Base-by-base conservation (phyloP, 2,888 invertebrate species). In the Tiphia femorata region DNA sequence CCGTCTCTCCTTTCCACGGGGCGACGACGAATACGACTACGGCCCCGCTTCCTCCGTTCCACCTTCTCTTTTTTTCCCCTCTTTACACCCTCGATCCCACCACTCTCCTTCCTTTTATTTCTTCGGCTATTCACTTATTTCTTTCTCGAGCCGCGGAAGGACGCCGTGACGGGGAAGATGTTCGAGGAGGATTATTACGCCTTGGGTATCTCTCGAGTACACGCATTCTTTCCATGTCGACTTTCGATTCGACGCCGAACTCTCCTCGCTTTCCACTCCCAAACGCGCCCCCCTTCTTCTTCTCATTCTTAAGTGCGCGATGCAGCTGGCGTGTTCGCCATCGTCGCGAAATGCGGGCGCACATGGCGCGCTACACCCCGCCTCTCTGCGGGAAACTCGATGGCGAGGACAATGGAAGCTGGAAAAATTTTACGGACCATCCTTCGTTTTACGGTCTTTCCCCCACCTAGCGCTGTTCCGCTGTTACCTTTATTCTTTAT, bases 1-100 rank as follows among this genome's bases (percentile, higher is more conserved):
- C 74, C 67, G 61, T 67, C 53, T 47, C 30, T 58, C 57, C 52
- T 49, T 20, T 17, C 33, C 30, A 38, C 42, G 19, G 33, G 30
- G 37, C 43, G 43, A 44, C 20, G n/a, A 40, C 19, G 12, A 40
- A 7, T 16, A 48, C 16, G 43, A 44, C 47, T 49, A 58, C 16
- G 21, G 50, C 21, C 23, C 35, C 23, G 19, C 16, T 43, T 30
- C 44, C 12, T 20, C 20, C 27, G 37, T 43, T 43, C 33, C 19
- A 10, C 23, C 17, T 33, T 37, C 42, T 48, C 35, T 33, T 52
- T 20, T 25, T 10, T 14, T 40, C 29, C 25, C 20, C 21, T 55
- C 27, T 41, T 52, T 46, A 14, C 20, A 23, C 44, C 49, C 30
- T 14, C 27, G 10, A 20, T 29, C 40, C 49, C 14, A 16, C n/a